These are phyloP conservation scores for Nephila pilipes DNA, from an alignment of 1,140 invertebrate genomes.

Conservation along the genomic window DNA sequence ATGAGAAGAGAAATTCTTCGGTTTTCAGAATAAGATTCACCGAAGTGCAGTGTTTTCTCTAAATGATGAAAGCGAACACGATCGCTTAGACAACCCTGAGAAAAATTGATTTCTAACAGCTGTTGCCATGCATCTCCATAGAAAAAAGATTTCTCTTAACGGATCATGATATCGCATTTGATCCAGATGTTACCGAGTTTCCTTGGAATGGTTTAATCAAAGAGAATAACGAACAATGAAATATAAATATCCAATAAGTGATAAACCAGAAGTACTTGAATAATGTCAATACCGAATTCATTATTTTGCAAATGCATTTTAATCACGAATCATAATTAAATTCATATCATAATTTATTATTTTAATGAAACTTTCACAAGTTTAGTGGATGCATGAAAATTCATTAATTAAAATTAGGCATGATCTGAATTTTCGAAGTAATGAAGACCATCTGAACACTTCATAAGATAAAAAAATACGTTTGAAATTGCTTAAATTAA, in stretches of 20 bases:
- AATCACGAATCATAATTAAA: too few relatives aligned
- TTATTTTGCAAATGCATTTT: too few relatives aligned
- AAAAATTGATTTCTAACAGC: neutral
- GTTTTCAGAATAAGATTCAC: neutral
- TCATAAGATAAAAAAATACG: too few relatives aligned
- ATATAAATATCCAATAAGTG: neutral
- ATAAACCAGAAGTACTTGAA: neutral
- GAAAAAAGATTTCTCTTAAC: neutral
- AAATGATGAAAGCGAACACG: neutral
- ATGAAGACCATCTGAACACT: too few relatives aligned
- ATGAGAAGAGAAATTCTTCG: too few relatives aligned
- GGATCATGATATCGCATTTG: neutral
- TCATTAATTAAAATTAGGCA: too few relatives aligned
- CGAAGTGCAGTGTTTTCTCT: neutral
- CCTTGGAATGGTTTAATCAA: neutral
- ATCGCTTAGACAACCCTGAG: neutral
- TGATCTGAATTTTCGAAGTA: too few relatives aligned
- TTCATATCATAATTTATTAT: neutral
- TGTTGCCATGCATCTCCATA: neutral
- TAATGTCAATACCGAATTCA: neutral
- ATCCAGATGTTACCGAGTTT: neutral
- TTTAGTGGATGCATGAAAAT: too few relatives aligned
- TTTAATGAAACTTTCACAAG: neutral
- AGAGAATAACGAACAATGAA: neutral
- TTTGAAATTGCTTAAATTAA: too few relatives aligned